Base-by-base conservation (phyloP, 2,113 vertebrate genomes). In the Heterotis niloticus region DNA sequence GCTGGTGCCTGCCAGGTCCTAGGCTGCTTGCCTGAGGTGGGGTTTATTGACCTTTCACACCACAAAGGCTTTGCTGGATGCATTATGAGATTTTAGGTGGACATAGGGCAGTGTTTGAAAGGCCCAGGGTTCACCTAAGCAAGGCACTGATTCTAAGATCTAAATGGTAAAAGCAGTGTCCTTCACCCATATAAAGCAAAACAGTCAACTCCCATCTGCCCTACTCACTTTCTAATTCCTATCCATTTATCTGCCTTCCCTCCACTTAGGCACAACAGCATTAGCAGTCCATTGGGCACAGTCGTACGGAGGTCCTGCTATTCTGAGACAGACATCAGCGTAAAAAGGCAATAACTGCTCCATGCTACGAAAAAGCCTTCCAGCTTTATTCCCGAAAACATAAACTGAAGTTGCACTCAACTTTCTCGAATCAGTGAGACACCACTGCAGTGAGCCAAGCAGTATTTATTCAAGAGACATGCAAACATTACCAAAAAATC, bases 371-470 rank as follows among this genome's bases (percentile, higher is more conserved):
- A 20, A 73, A 56, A 51, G 64, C 13, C 23, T 67, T 57, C 44
- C 14, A 20, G 44, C 13, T 67, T 67, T 67, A 67, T 67, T 67
- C 64, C 56, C 66, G 76, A 65, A 67, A 77, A 67, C 44, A 56
- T 77, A 2, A 73, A 73, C 64, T n/a, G 24, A 26, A 11, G 16
- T 78, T 57, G 16, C 16, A 29, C 26, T 52, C 12, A 69, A 23
- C 76, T 78, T n/a, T n/a, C n/a, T n/a, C n/a, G 68, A n/a, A 56
- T 78, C 52, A 59, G 76, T 24, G 24, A 68, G n/a, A 77, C 24
- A 34, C 44, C 23, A 56, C 5, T 60, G 18, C 34, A 59, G 54
- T 67, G 1, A 76, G 23, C 20, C 5, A 44, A 59, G 24, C 11
- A 52, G 23, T 24, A 69, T 60, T 69, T 67, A 56, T 69, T 44